Base-by-base conservation (phyloP, 1,140 invertebrate species). In the Drosophila pruinosa region DNA sequence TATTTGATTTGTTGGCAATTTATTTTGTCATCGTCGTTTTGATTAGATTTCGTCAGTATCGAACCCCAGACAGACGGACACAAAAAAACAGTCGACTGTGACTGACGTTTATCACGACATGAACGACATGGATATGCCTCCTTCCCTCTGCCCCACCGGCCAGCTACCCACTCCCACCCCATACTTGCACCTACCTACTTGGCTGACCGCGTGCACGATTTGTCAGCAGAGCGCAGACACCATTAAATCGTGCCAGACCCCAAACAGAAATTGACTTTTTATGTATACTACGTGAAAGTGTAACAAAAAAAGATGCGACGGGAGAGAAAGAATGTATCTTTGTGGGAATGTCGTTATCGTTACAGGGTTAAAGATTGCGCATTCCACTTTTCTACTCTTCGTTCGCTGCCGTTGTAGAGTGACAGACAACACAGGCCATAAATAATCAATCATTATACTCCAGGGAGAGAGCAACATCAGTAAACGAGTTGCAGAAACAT, bases 21-120 rank as follows among this genome's bases (percentile, higher is more conserved):
- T 67, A 80, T 80, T 80, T 80, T 77, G 65, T 74, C 75, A 78
- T 82, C 68, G 79, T 85, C 67, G 65, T 65, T 77, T 76, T 85
- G 79, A 85, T 85, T 83, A 72, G 80, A 85, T 77, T 77, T 74
- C 41, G 43, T 50, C 41, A 77, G 58, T 63, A 22, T 41, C 43
- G 39, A 59, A 64, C 45, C 28, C 45, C 64, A 43, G 47, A 34
- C 26, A 57, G 56, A 34, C 17, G 19, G 39, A 58, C 19, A 41
- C 0, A 24, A n/a, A 50, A 28, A 28, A 15, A 7, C 24, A 58
- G 56, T 48, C 19, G 69, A 74, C n/a, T n/a, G 64, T 83, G 78
- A 83, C 80, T 79, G 79, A 86, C 81, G 73, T 73, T 86, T 85
- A 86, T 86, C 81, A 86, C 68, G 77, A 77, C 71, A 63, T 64